A percentile compares a stretch with the other conserved stretches of the same genome.
Evolutionary conservation across 2,888 invertebrate genomes (phyloP).

Genomic region (Keiferia lycopersicella): DNA sequence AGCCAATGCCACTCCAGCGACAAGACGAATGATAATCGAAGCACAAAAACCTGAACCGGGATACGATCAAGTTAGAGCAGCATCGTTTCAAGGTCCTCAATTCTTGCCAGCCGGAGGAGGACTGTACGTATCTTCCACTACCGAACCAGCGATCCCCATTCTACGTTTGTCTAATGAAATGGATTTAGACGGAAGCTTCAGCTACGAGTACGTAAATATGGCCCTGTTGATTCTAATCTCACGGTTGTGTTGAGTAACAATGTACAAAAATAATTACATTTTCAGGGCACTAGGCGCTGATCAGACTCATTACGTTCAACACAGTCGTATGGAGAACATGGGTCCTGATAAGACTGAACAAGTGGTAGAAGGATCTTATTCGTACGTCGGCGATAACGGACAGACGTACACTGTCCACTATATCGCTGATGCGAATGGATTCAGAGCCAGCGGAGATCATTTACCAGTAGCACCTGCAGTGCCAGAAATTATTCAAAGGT

Average conservation of each 20-base stretch:
- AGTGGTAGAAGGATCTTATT: conserved; percentile 83
- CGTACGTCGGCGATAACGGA: conserved; percentile 83
- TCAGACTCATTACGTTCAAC: conserved; percentile 78
- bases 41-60: conserved; percentile 52
- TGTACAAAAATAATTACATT: conserved; percentile 23
- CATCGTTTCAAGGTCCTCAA: conserved; percentile 52
- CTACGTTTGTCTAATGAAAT: conserved; percentile 78
- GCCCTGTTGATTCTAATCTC: not conserved
- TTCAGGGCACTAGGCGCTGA: conserved; percentile 75
- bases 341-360: conserved; percentile 82
- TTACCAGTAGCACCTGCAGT: conserved; percentile 89
- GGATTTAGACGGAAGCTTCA: conserved; percentile 80
- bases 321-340: conserved; percentile 80
- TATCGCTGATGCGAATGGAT: conserved; percentile 89
- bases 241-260: not conserved
- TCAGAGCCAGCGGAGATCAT: conserved; percentile 88
- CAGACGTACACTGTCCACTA: conserved; percentile 84
- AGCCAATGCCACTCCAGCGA: conserved; percentile 48
- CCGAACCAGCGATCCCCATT: conserved; percentile 76
- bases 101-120: conserved; percentile 52
- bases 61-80: conserved; percentile 58
- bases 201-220: conserved; percentile 72
- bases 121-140: conserved; percentile 63
- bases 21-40: conserved; percentile 63
- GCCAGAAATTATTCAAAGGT: conserved; percentile 85